Evolutionary conservation across 2,113 vertebrate species (phyloP).

Genomic region (Serinus canaria): DNA sequence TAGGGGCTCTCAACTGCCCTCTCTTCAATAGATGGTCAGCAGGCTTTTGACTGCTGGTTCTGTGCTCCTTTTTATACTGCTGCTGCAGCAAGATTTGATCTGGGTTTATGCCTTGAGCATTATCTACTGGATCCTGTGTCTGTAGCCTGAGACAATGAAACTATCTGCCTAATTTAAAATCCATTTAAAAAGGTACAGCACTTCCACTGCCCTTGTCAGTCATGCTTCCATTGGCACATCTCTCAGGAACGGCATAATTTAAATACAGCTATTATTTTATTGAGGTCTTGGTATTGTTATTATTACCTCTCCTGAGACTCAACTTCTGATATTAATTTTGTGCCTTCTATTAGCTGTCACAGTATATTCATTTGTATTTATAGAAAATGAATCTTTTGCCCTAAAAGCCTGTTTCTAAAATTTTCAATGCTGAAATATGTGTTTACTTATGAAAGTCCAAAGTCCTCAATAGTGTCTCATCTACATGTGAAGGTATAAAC

Average conservation of each 20-base stretch:
- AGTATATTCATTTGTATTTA: background rate
- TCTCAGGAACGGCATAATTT: background rate
- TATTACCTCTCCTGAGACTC: background rate
- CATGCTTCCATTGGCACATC: background rate
- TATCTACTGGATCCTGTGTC: conserved; percentile 15
- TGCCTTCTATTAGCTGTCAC: background rate
- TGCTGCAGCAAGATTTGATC: conserved; percentile 51
- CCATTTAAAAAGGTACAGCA: background rate
- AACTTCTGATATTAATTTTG: background rate
- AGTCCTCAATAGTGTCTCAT: background rate
- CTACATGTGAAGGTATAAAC: background rate
- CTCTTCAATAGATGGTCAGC: background rate
- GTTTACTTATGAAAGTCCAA: background rate
- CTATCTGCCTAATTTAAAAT: conserved; percentile 18
- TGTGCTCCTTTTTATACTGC: background rate
- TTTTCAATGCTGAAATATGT: background rate
- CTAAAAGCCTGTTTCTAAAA: background rate
- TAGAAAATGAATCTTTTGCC: background rate
- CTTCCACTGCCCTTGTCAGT: background rate
- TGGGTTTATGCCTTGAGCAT: background rate
- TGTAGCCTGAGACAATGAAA: conserved; percentile 10
- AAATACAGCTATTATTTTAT: background rate
- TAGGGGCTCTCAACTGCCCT: background rate
- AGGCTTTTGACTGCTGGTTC: background rate
- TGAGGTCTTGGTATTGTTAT: background rate